Base-by-base conservation (phyloP, 2,797 vertebrate species). In the Trichosurus vulpecula region DNA sequence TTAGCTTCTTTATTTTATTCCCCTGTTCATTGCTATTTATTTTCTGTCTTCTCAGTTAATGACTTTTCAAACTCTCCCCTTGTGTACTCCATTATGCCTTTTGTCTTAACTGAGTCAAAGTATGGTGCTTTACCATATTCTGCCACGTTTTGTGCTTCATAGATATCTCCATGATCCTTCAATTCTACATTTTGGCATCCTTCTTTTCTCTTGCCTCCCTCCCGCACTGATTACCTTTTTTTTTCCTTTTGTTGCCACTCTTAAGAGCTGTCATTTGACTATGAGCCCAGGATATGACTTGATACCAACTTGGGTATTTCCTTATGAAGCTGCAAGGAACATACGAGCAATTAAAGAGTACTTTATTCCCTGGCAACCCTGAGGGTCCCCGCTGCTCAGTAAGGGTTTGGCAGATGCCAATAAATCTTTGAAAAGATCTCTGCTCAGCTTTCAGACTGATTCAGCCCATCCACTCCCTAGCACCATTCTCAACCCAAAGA, bases 281-380 rank as follows among this genome's bases (percentile, higher is more conserved):
- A 51, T 41, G 89, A 91, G n/a, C 89, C 91, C 94, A 91, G 90
- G 87, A 56, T 95, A 66, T 96, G 95, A 96, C 51, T 98, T 97
- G 94, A 92, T 6, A 96, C 52, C 41, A 91, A 52, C 54, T 91
- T 66, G 5, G 13, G 55, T 94, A 96, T 94, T 25, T 98, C 98
- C 96, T 96, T 74, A 97, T 95, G 93, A 97, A 96, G 91, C 96
- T 97, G 92, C 74, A 81, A 98, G 94, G 97, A 97, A 97, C 95
- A 95, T 90, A 90, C 22, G 95, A 98, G 95, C 94, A 98, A 97
- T 97, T 98, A 97, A 97, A 97, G 87, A 30, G 92, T 92, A 95
- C 89, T 97, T 98, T 96, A 94, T 94, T 98, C 98, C 93, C 91
- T 98, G 97, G 97, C 94, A 94, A 53, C 74, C 91, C 51, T 96